phyloP scores from a whole-genome alignment of 1,140 invertebrate species.

The Galendromus occidentalis region DNA sequence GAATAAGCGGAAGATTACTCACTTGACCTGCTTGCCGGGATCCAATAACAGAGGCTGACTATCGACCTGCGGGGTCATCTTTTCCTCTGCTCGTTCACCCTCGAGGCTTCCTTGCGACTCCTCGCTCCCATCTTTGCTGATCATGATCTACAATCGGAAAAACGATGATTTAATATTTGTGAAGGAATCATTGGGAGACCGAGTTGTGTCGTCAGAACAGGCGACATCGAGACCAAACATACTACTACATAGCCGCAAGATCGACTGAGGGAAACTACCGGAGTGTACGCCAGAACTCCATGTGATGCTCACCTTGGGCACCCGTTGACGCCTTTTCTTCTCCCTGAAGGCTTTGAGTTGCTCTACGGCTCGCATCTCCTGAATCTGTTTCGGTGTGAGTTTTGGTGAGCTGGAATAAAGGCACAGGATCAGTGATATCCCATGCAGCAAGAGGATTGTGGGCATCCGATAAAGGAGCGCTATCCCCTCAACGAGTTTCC shows the following conservation, averaged over 20 bases:
- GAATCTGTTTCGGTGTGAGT: not conserved
- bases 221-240: no score
- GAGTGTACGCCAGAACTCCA: not conserved
- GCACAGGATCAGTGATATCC: no score
- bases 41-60: not conserved
- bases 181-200: not conserved
- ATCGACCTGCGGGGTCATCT: not conserved
- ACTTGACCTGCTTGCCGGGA: not conserved
- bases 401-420: not conserved
- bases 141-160: slow-evolving; percentile 10
- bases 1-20: not conserved
- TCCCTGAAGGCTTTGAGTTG: not conserved
- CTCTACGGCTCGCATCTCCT: not conserved
- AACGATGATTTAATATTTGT: no score
- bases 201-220: not conserved
- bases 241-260: not conserved
- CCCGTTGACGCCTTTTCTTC: not conserved
- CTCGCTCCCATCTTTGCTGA: slow-evolving; percentile 1
- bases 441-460: no score
- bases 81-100: not conserved
- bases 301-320: not conserved
- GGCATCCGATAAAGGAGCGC: no score
- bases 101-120: not conserved
- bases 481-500: no score
- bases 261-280: not conserved